These are phyloP conservation scores for Entomobrya multifasciata DNA, from an alignment of 2,888 invertebrate species.

Conservation along the genomic window DNA sequence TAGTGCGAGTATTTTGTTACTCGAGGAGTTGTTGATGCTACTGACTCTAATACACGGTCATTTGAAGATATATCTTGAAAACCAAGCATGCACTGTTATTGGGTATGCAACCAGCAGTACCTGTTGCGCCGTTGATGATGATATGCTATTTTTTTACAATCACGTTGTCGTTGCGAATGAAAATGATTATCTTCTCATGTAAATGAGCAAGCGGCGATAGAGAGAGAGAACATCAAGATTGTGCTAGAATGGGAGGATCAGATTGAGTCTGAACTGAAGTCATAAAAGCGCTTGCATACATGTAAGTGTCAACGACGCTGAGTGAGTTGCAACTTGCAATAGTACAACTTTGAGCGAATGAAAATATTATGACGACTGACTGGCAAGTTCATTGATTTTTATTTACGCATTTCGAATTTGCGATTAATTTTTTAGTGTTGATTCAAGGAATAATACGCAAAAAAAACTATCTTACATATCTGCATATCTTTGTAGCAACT, in stretches of 20 bases:
- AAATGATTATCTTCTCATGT: conserved; percentile 58
- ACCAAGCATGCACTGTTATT: not conserved
- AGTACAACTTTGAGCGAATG: too few relatives aligned
- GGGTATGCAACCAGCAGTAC: not conserved
- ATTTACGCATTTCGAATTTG: too few relatives aligned
- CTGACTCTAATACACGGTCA: conserved; percentile 61
- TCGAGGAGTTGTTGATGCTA: conserved; percentile 35
- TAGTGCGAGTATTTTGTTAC: conserved; percentile 36
- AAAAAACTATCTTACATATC: too few relatives aligned
- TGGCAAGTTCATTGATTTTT: too few relatives aligned
- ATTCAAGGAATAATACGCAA: too few relatives aligned
- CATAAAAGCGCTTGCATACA: not conserved
- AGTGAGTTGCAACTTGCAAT: too few relatives aligned
- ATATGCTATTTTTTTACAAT: not conserved
- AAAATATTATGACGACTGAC: too few relatives aligned
- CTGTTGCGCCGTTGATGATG: conserved; percentile 30
- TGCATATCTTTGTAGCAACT: not conserved
- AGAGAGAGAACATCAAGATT: too few relatives aligned
- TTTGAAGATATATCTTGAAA: conserved; percentile 21
- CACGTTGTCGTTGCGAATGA: conserved; percentile 34
- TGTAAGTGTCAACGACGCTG: too few relatives aligned
- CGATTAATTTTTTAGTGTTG: too few relatives aligned
- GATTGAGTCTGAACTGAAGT: not conserved
- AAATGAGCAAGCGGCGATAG: conserved; percentile 25
- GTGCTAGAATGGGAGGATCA: not conserved